Percentiles rank a stretch among this genome's conserved stretches.
Conservation (phyloP, 2,888 invertebrate species). For the Drosophila hawaiiensis region DNA sequence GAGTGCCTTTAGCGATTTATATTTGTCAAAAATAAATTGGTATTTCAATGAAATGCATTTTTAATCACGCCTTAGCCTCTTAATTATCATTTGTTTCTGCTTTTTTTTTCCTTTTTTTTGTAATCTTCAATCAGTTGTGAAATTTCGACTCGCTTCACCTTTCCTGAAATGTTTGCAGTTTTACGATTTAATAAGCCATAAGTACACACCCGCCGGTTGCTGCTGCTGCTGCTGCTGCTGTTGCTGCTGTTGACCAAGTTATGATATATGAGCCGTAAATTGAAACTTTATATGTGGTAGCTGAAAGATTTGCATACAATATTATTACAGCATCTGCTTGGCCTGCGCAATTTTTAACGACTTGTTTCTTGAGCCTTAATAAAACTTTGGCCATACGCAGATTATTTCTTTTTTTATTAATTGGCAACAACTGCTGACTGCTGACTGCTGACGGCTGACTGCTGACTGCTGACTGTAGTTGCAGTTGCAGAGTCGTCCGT, state of each 20-base stretch:
- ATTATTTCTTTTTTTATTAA: constrained; percentile 60
- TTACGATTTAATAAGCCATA: constrained; percentile 75
- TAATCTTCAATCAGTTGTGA: constrained; percentile 24
- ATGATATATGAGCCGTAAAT: constrained; percentile 79
- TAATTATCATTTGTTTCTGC: background rate
- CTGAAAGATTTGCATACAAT: constrained; percentile 73
- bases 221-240: background rate
- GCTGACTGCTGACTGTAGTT: constrained; percentile 9
- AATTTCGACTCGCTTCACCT: constrained; percentile 23
- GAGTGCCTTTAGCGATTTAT: background rate
- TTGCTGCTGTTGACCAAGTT: constrained; percentile 57
- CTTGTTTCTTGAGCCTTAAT: constrained; percentile 50
- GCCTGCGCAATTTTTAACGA: constrained; percentile 72
- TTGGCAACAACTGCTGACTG: constrained; percentile 52
- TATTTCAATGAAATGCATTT: background rate
- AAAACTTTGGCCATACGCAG: constrained; percentile 51
- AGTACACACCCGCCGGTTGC: constrained; percentile 32
- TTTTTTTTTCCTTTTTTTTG: background rate
- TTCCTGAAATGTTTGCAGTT: constrained; percentile 46
- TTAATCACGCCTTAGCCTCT: background rate
- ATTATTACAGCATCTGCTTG: constrained; percentile 73
- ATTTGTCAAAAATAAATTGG: background rate
- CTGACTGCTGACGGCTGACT: constrained; percentile 4
- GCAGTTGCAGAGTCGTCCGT: constrained; percentile 20
- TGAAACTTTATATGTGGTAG: constrained; percentile 74